Evolutionary conservation across 2,888 invertebrate genomes (phyloP), one percentile per base, ranked within the genome.

Genomic region (Chaitophorus viminalis): DNA sequence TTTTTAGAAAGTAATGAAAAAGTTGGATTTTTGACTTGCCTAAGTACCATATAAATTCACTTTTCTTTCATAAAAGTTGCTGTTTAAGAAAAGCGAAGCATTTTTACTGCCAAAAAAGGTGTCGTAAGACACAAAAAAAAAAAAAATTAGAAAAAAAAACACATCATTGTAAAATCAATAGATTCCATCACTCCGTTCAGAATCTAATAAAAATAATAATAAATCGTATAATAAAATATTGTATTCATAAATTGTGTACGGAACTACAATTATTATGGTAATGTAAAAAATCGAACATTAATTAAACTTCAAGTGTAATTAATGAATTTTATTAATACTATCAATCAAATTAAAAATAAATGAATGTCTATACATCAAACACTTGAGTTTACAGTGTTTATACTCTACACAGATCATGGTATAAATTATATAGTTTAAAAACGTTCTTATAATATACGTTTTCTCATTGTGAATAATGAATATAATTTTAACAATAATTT

Each of bases 301-400:
- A 70, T 70, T 70, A 70, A 70, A 70, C 70, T 70, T 29, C 29
- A 29, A 70, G 70, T 31, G 31, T 70, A 70, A 70, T 70, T 70
- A 70, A 70, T 70, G 70, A 70, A 70, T 68, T n/a, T n/a, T 68
- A 68, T 68, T 68, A 68, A 68, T 70, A 70, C 70, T 31, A 70
- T 70, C 29, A 70, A 70, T 70, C 70, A 70, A 70, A 70, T 60
- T 70, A 31, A 17, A 70, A 70, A 70, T 70, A 31, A 70, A 70
- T 70, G 70, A 70, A 70, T 29, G 70, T 70, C 70, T 31, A 70
- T 70, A 29, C 29, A 70, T 31, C 31, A 70, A 70, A 70, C 31
- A 70, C 70, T 31, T 29, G 70, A 70, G 31, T 29, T 70, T 70
- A 29, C 17, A 70, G 70, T 31, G 31, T 29, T 70, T 70, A 29